Percentiles rank a stretch among this genome's conserved stretches.
phyloP scores from a whole-genome alignment of 2,888 invertebrate genomes.

The Nasonia oneida region DNA sequence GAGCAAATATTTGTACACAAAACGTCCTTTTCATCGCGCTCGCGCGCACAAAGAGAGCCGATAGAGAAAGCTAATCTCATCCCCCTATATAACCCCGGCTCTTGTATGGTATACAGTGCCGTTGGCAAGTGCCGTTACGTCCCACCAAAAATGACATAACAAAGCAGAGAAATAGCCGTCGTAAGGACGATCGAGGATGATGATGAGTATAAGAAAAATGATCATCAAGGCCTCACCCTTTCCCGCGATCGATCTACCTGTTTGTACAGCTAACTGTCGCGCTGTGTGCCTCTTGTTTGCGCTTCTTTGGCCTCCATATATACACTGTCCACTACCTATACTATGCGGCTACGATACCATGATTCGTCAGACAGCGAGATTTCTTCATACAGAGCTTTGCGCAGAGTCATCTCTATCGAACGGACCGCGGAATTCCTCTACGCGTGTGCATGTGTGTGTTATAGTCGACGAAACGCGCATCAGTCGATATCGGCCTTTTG shows the following conservation, averaged over 20 bases:
- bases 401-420: neutral
- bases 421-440: conserved; percentile 2
- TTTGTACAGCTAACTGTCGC: conserved; percentile 23
- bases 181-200: neutral
- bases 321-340: neutral
- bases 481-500: conserved; percentile 1
- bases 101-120: too few relatives aligned
- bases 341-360: neutral
- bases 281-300: conserved; percentile 7
- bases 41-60: neutral
- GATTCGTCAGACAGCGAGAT: conserved; percentile 12
- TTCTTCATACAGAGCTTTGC: conserved; percentile 3
- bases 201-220: conserved; percentile 1
- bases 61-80: conserved; percentile 10
- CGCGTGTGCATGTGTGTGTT: neutral
- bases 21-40: neutral
- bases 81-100: neutral
- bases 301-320: neutral
- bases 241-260: conserved; percentile 17
- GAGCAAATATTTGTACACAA: neutral
- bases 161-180: neutral
- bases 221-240: neutral
- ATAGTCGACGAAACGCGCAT: neutral
- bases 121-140: neutral
- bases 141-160: conserved; percentile 35